Conservation (phyloP, 2,888 invertebrate genomes). For the Noctua fimbriata region DNA sequence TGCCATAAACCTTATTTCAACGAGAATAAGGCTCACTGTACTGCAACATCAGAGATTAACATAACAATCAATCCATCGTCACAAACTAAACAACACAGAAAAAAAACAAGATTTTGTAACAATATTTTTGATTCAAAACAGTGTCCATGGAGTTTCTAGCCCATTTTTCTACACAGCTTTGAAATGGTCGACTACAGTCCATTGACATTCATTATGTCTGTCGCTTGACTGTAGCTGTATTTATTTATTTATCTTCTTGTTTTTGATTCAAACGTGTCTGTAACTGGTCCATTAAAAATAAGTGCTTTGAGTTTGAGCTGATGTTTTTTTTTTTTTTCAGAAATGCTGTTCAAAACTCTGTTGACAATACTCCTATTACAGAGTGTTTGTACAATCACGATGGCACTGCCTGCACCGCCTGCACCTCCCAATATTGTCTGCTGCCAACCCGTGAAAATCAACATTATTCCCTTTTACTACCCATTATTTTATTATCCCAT, state of each 20-base stretch:
- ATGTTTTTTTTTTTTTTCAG: constrained; percentile 39
- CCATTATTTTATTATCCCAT: constrained; percentile 54
- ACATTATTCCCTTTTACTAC: constrained; percentile 42
- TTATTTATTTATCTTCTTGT: neutral
- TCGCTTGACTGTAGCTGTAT: neutral
- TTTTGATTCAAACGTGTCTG: neutral
- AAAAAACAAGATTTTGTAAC: too few relatives aligned
- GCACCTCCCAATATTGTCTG: neutral
- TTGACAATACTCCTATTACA: constrained; percentile 42
- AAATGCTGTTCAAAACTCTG: constrained; percentile 43
- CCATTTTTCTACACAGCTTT: neutral
- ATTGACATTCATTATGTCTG: neutral
- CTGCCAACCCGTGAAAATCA: too few relatives aligned
- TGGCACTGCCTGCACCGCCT: neutral
- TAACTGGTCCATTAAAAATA: too few relatives aligned
- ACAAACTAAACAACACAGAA: too few relatives aligned
- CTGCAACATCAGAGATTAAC: neutral
- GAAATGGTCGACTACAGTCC: neutral
- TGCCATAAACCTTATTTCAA: neutral
- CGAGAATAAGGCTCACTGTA: neutral
- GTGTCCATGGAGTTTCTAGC: too few relatives aligned
- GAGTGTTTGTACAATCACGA: neutral
- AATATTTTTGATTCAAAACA: too few relatives aligned
- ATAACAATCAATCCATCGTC: too few relatives aligned
- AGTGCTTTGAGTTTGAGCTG: too few relatives aligned